phyloP scores from a whole-genome alignment of 2,113 vertebrate species.

The Cettia cetti region DNA sequence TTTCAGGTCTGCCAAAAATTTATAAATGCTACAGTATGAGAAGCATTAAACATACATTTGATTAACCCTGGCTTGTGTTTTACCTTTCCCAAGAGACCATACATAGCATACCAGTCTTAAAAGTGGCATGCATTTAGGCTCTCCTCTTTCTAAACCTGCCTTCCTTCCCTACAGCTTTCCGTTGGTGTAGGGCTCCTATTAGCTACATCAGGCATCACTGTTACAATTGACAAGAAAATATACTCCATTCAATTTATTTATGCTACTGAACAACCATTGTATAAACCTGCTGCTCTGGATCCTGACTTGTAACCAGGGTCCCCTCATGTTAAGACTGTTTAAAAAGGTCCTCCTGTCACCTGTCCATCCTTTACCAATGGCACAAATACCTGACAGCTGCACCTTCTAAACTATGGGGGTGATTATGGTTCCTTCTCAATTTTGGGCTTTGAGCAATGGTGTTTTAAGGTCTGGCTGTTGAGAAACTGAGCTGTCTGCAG shows the following conservation, averaged over 20 bases:
- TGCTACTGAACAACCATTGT: not conserved
- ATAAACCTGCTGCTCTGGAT: not conserved
- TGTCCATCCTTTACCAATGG: not conserved
- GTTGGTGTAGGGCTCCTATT: not conserved
- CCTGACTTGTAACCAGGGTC: not conserved
- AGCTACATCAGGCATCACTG: not conserved
- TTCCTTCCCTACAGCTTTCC: not conserved
- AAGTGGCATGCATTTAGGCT: not conserved
- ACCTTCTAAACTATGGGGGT: not conserved
- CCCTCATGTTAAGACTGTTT: not conserved
- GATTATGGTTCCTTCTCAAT: not conserved
- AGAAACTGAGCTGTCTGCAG: not conserved
- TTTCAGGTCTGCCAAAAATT: not conserved
- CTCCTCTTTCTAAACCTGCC: not conserved
- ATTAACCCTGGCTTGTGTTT: not conserved
- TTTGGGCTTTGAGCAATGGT: not conserved
- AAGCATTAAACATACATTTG: not conserved
- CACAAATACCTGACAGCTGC: not conserved
- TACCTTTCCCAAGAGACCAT: not conserved
- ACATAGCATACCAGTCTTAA: not conserved
- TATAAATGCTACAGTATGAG: not conserved
- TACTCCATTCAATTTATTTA: not conserved
- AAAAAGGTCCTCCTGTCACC: not conserved
- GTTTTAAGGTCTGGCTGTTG: not conserved
- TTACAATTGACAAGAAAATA: not conserved